phyloP scores from a whole-genome alignment of 2,113 vertebrate species.

The Rhabdornis inornatus region DNA sequence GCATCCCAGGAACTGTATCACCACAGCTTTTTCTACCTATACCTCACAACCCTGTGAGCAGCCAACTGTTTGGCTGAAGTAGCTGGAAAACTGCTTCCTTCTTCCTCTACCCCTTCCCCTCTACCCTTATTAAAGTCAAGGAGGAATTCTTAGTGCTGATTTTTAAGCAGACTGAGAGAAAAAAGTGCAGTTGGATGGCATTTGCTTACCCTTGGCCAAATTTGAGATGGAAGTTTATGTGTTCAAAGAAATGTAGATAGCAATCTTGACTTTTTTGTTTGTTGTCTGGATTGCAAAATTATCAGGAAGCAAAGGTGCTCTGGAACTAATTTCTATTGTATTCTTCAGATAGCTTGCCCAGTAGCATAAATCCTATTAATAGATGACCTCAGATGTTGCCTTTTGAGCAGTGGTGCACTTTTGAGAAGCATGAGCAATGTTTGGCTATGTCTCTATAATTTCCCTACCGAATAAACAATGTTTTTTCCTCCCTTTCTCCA shows the following conservation, averaged over 20 bases:
- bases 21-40: neutral
- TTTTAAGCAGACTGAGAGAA: neutral
- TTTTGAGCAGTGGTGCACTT: neutral
- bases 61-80: neutral
- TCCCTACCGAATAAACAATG: neutral
- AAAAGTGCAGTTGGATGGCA: neutral
- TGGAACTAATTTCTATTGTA: slow-evolving; percentile 42
- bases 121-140: neutral
- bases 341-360: slow-evolving; percentile 14
- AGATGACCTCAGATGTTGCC: neutral
- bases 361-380: slow-evolving; percentile 18
- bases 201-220: neutral
- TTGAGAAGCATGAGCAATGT: neutral
- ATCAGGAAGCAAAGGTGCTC: slow-evolving; percentile 36
- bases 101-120: neutral
- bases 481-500: neutral
- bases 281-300: slow-evolving; percentile 12
- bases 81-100: neutral
- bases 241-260: slow-evolving; percentile 18
- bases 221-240: neutral
- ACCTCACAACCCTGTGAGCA: neutral
- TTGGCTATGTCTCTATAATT: neutral
- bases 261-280: slow-evolving; percentile 24
- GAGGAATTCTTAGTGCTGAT: neutral
- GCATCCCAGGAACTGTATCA: neutral